phyloP scores from a whole-genome alignment of 2,113 vertebrate genomes.

The Saguinus imperator region DNA sequence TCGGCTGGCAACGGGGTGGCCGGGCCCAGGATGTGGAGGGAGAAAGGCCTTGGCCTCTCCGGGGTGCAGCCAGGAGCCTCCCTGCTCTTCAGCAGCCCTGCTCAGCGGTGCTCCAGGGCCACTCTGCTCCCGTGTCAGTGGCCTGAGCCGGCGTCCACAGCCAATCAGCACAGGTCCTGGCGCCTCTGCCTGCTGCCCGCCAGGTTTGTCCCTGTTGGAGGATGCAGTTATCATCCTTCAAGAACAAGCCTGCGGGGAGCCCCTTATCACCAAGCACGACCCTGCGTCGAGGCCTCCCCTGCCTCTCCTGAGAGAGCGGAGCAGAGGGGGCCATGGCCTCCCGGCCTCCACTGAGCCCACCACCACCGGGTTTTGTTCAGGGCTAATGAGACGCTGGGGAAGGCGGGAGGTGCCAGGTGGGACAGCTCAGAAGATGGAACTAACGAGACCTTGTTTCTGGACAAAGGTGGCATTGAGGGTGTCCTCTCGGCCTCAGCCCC shows the following conservation, averaged over 20 bases:
- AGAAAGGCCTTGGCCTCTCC: accelerated
- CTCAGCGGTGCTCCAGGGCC: neutral
- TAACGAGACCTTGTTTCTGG: neutral
- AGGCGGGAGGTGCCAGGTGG: neutral
- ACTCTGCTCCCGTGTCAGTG: too few species aligned
- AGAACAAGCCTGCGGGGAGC: neutral
- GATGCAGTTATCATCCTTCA: neutral
- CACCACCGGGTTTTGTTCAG: neutral
- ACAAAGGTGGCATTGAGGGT: neutral
- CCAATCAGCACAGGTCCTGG: accelerated
- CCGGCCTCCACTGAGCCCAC: too few species aligned
- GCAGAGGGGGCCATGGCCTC: neutral
- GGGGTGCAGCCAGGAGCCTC: neutral
- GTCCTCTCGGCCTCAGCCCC: accelerated
- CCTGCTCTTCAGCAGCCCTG: too few species aligned
- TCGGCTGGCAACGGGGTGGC: neutral
- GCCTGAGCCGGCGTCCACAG: neutral
- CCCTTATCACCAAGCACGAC: neutral
- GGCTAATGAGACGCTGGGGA: neutral
- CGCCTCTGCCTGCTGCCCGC: neutral
- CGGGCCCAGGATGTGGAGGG: neutral
- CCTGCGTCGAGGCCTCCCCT: accelerated
- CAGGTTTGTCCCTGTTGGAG: neutral
- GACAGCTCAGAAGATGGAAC: neutral
- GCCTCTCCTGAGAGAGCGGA: neutral